phyloP scores from a whole-genome alignment of 2,113 vertebrate species.

The Elephas maximus region DNA sequence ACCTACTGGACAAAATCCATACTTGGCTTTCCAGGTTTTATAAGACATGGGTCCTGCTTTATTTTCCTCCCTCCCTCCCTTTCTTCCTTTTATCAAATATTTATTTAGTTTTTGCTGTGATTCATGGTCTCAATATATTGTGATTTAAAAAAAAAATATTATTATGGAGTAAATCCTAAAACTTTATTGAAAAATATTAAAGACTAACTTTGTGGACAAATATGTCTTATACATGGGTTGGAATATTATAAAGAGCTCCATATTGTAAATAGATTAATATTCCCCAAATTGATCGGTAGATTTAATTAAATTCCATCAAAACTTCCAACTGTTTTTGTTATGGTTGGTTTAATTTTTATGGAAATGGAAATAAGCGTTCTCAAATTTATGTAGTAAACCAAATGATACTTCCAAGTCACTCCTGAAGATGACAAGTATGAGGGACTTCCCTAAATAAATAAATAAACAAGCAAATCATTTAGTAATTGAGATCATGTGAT shows the following conservation, averaged over 20 bases:
- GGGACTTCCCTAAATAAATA: background rate
- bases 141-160: background rate
- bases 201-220: background rate
- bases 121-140: background rate
- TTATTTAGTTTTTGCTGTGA: background rate
- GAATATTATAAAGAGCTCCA: background rate
- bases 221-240: background rate
- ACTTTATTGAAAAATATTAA: background rate
- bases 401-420: background rate
- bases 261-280: background rate
- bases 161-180: background rate
- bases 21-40: background rate
- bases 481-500: background rate
- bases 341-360: slow-evolving; percentile 11
- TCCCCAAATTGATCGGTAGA: background rate
- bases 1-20: background rate
- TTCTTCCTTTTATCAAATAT: background rate
- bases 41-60: background rate
- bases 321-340: background rate
- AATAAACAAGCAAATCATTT: background rate
- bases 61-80: background rate
- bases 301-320: background rate
- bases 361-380: background rate
- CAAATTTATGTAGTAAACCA: background rate
- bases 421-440: background rate